Evolutionary conservation across 2,888 invertebrate genomes (phyloP).

Genomic region (Drosophila melanosoma): DNA sequence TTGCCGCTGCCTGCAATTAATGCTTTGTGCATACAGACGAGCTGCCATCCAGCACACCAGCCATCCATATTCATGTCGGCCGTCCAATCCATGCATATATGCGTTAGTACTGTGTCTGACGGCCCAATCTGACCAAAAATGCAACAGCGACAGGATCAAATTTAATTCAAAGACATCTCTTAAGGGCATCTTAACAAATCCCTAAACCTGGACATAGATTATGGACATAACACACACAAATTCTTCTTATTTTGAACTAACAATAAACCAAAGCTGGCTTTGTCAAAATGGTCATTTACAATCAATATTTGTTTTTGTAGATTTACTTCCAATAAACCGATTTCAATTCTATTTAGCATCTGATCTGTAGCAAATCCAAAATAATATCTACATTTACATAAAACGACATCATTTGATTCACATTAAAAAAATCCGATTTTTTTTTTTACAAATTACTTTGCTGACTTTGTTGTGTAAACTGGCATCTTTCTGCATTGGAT

Average conservation of each 20-base stretch:
- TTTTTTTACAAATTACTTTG: background rate
- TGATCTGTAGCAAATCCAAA: background rate
- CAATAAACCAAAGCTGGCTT: background rate
- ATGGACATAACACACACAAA: background rate
- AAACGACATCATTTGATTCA: background rate
- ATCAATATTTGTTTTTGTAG: background rate
- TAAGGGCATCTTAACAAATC: background rate
- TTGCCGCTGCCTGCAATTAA: constrained; percentile 34
- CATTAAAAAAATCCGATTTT: background rate
- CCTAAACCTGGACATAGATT: background rate
- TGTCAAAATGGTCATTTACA: background rate
- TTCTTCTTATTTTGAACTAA: background rate
- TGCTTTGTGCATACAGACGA: constrained; percentile 28
- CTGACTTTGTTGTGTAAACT: too few species aligned
- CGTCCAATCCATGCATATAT: constrained; percentile 6
- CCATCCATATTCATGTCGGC: constrained; percentile 37
- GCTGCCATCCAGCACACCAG: background rate
- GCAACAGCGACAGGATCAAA: background rate
- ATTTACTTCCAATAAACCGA: background rate
- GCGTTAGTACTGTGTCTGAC: background rate
- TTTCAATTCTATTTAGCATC: constrained; percentile 2
- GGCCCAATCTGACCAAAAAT: background rate
- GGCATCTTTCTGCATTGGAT: background rate
- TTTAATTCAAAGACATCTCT: background rate
- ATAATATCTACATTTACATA: background rate